These are phyloP conservation scores for Megalurothrips usitatus DNA, from an alignment of 2,888 invertebrate genomes.

Conservation along the genomic window DNA sequence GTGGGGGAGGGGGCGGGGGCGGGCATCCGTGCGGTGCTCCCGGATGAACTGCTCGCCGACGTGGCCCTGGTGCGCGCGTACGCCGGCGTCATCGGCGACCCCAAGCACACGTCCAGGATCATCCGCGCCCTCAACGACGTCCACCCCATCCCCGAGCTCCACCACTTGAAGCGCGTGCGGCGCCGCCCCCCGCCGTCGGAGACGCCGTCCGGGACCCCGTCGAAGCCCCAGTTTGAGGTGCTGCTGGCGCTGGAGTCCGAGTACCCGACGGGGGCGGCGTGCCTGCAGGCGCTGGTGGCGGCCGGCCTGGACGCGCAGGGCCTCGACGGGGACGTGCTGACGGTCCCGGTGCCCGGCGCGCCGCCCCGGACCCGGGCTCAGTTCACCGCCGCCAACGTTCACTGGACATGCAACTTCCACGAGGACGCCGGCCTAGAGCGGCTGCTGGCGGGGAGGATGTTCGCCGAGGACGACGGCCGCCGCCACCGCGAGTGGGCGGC, in stretches of 20 bases:
- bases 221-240: conserved; percentile 47
- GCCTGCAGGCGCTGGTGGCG: conserved; percentile 43
- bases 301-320: conserved; percentile 51
- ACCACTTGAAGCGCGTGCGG: conserved; percentile 69
- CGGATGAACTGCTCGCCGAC: conserved; percentile 54
- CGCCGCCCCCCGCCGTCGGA: conserved; percentile 48
- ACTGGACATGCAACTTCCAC: conserved; percentile 85
- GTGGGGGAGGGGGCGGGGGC: neutral
- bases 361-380: conserved; percentile 64
- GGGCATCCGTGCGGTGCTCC: conserved; percentile 42
- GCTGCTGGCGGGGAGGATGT: conserved; percentile 58
- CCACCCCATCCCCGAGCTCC: conserved; percentile 57
- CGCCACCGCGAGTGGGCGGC: conserved; percentile 58
- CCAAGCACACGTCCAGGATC: conserved; percentile 58
- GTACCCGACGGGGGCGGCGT: conserved; percentile 34
- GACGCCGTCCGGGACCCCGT: conserved; percentile 49
- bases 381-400: conserved; percentile 54
- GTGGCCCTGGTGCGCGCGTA: conserved; percentile 56
- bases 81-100: conserved; percentile 57
- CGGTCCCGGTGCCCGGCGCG: conserved; percentile 55
- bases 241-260: conserved; percentile 50
- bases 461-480: conserved; percentile 52
- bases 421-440: conserved; percentile 69
- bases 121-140: conserved; percentile 57
- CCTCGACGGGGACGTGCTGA: conserved; percentile 52